Evolutionary conservation across 2,888 invertebrate species (phyloP).

Genomic region (Dynastes tityus): DNA sequence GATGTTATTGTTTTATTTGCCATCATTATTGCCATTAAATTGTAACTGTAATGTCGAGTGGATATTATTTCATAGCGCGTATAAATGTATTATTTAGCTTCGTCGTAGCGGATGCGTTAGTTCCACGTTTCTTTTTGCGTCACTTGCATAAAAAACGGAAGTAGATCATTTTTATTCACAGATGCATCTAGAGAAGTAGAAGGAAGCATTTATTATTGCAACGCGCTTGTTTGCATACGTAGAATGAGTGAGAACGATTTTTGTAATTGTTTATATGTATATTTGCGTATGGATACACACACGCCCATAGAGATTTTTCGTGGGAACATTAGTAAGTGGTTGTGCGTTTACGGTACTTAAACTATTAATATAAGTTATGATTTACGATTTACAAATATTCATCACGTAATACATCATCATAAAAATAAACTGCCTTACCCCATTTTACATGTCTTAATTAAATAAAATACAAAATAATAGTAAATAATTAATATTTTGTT

Average conservation of each 20-base stretch:
- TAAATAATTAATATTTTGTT: too few species aligned
- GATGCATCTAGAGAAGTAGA: conserved; percentile 40
- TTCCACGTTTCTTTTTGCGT: conserved; percentile 42
- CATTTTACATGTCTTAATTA: too few species aligned
- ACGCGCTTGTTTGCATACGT: conserved; percentile 23
- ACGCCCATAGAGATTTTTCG: not conserved
- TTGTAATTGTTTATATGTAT: conserved; percentile 7
- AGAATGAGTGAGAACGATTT: conserved; percentile 3
- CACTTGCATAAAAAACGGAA: conserved; percentile 46
- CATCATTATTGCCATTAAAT: conserved; percentile 16
- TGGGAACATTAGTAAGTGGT: too few species aligned
- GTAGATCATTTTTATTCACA: conserved; percentile 48
- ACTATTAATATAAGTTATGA: too few species aligned
- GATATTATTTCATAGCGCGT: conserved; percentile 14
- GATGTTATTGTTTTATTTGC: conserved; percentile 40
- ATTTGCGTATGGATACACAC: not conserved
- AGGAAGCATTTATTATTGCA: conserved; percentile 38
- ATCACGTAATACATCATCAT: too few species aligned
- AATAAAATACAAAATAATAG: too few species aligned
- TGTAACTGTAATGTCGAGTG: conserved; percentile 24
- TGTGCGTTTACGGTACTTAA: too few species aligned
- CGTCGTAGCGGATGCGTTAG: conserved; percentile 36
- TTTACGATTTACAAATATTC: too few species aligned
- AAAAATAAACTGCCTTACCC: too few species aligned
- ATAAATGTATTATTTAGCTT: conserved; percentile 28